Evolutionary conservation across 23 tunicate species (phyloP), one percentile per base, ranked within the genome.

Genomic region (Botrylloides violaceus): DNA sequence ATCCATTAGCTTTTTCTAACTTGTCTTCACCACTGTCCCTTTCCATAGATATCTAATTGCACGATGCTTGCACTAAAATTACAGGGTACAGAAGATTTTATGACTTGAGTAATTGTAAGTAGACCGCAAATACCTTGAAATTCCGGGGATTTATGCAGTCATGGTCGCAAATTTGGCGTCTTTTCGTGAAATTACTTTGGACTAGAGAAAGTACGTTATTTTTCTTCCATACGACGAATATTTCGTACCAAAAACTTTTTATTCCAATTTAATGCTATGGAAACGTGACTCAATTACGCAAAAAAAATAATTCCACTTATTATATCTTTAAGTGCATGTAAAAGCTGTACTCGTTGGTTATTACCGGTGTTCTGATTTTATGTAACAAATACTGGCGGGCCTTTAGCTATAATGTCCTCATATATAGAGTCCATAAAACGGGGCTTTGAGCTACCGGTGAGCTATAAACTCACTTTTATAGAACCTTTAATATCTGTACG

Each of bases 51-150:
- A 43, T 43, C 9, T 43, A 43, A 43, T 43, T 43, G 53, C 9
- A 43, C 53, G 53, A 43, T 15, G 53, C 53, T 43, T 43, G 53
- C 53, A 7, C 53, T 43, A 43, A 43, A 43, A 43, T 43, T 43
- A 43, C 53, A 43, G 53, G 53, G 53, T 43, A 43, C 15, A 43
- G 53, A 7, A 43, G 15, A 43, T 43, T 43, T 9, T 43, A 43
- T 43, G 53, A 43, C 53, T 43, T 34, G 33, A 63, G 33, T 63
- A 63, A 63, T 63, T 31, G 35, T 4, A 19, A 31, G 35, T 25
- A 3, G 35, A 28, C 74, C 74, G 2, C 74, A 68, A 68, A 43
- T 43, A 68, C 37, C 74, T 43, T 23, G 74, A 68, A 68, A 18
- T 35, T 68, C 58, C 58, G 24, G 47, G 74, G 37, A 32, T 68